phyloP scores from a whole-genome alignment of 2,113 vertebrate species.

The Petroica traversi region DNA sequence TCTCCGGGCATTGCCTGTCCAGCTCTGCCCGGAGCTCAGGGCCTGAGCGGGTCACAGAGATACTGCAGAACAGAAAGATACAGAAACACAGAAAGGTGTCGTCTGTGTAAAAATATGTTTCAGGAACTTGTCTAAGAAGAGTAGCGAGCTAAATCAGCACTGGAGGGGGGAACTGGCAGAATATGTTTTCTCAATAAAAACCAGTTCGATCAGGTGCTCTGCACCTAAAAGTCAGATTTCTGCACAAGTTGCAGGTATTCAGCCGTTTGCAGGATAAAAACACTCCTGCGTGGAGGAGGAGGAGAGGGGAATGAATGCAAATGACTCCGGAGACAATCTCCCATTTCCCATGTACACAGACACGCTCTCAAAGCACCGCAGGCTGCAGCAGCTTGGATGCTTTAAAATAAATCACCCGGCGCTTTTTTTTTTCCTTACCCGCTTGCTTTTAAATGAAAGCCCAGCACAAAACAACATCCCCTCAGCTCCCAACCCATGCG shows the following conservation, averaged over 20 bases:
- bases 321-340: neutral
- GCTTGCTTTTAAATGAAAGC: neutral
- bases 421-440: accelerated
- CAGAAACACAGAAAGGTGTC: accelerated
- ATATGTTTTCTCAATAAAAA: neutral
- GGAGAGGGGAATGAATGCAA: constrained; percentile 1
- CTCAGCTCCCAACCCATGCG: neutral
- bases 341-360: neutral
- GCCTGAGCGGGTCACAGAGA: neutral
- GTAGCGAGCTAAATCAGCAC: neutral
- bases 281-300: neutral
- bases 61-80: no score
- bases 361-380: neutral
- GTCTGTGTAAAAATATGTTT: neutral
- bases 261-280: neutral
- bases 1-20: accelerated
- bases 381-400: constrained; percentile 26
- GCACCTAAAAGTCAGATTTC: neutral
- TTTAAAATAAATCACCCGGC: constrained; percentile 1
- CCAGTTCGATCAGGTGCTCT: accelerated
- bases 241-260: neutral
- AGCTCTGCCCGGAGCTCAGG: neutral
- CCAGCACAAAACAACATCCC: neutral
- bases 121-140: neutral
- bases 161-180: neutral